These are phyloP conservation scores for Folsomia manolachei DNA, from an alignment of 2,888 invertebrate species.

Conservation along the genomic window DNA sequence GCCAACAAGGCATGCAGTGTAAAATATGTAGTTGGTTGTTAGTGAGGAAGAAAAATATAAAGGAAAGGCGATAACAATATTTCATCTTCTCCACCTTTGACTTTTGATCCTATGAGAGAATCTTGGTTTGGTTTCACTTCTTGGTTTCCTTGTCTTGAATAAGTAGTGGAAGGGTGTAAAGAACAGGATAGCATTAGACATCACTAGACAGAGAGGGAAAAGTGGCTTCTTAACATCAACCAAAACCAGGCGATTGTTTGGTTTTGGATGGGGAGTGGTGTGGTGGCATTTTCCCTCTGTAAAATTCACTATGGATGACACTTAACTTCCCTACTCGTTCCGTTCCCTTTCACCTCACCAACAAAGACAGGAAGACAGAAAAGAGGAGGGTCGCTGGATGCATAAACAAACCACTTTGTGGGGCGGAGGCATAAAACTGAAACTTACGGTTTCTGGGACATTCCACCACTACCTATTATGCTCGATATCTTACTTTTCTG, in stretches of 20 bases:
- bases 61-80: slow-evolving; percentile 6
- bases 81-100: slow-evolving; percentile 6
- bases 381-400: too few relatives aligned
- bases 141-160: too few relatives aligned
- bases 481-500: too few relatives aligned
- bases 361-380: too few relatives aligned
- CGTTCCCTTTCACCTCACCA: too few relatives aligned
- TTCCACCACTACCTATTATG: too few relatives aligned
- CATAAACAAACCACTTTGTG: too few relatives aligned
- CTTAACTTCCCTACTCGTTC: background rate
- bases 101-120: slow-evolving; percentile 8
- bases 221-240: background rate
- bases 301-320: background rate
- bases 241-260: background rate
- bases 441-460: too few relatives aligned
- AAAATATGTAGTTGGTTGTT: slow-evolving; percentile 5
- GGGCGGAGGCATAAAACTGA: too few relatives aligned
- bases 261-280: background rate
- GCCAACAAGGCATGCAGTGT: too few relatives aligned
- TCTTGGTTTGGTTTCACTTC: too few relatives aligned
- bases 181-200: background rate
- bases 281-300: background rate
- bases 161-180: background rate
- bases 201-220: background rate
- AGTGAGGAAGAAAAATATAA: slow-evolving; percentile 6